Evolutionary conservation across 2,888 invertebrate species (phyloP).

Genomic region (Cerceris ruficornis): DNA sequence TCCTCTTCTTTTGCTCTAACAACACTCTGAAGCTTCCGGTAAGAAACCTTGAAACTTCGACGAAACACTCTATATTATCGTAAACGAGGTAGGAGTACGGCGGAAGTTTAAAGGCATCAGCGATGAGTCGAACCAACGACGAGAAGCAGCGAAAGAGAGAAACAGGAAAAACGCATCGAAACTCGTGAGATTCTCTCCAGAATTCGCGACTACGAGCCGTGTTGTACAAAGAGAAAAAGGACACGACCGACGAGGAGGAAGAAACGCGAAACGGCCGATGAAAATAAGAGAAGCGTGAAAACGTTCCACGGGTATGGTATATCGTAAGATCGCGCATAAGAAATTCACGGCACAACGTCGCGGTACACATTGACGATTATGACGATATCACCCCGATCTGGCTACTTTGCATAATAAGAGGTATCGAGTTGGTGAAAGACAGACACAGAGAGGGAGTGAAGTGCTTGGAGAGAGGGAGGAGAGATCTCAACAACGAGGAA

Average conservation of each 20-base stretch:
- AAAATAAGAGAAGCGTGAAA: conserved; percentile 37
- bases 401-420: conserved; percentile 76
- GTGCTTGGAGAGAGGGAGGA: conserved; percentile 1
- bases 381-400: conserved; percentile 72
- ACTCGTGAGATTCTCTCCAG: neutral
- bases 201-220: too few relatives aligned
- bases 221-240: too few relatives aligned
- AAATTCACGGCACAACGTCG: conserved; percentile 70
- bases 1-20: neutral
- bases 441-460: conserved; percentile 12
- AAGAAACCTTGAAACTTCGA: neutral
- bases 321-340: conserved; percentile 58
- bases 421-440: conserved; percentile 64
- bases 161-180: neutral
- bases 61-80: conserved; percentile 2
- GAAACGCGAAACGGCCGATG: conserved; percentile 21
- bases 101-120: neutral
- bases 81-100: neutral
- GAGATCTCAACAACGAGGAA: conserved; percentile 12
- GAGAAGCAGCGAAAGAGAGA: neutral
- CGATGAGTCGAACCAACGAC: neutral
- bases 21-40: neutral
- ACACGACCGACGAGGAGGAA: too few relatives aligned
- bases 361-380: conserved; percentile 70
- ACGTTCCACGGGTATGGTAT: conserved; percentile 4